Percentiles rank a stretch among this genome's conserved stretches.
phyloP scores from a whole-genome alignment of 2,888 invertebrate species.

The Nezara viridula region DNA sequence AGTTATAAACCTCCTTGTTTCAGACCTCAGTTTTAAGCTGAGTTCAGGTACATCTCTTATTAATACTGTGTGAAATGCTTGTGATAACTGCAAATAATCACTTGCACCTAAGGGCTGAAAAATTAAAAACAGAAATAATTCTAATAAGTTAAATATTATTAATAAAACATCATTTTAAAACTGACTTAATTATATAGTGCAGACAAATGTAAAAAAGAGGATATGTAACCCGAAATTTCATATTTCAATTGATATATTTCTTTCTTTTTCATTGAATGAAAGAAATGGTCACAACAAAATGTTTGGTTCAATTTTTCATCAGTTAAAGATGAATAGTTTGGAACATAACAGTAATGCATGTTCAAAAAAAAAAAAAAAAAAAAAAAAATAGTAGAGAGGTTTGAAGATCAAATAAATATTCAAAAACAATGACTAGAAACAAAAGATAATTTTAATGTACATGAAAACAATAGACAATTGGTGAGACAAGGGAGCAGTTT shows the following conservation, averaged over 20 bases:
- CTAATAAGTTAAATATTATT: constrained; percentile 55
- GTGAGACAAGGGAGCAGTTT: too few species aligned
- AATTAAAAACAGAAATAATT: constrained; percentile 61
- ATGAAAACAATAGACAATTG: too few species aligned
- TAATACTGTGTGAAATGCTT: constrained; percentile 95
- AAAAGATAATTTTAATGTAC: neutral
- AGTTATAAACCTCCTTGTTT: constrained; percentile 94
- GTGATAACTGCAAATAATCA: constrained; percentile 93
- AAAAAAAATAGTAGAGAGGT: neutral
- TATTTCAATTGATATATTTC: neutral
- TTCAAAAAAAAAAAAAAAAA: neutral
- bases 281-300: neutral
- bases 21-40: constrained; percentile 83
- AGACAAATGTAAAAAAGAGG: neutral
- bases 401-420: neutral
- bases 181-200: neutral
- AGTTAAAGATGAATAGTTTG: neutral
- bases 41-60: constrained; percentile 91
- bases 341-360: neutral
- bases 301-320: neutral
- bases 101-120: constrained; percentile 90
- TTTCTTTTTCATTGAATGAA: neutral
- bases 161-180: neutral
- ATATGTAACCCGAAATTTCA: neutral
- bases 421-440: neutral